These are phyloP conservation scores for Typhlomys cinereus DNA, from an alignment of 2,113 vertebrate genomes.

Conservation along the genomic window DNA sequence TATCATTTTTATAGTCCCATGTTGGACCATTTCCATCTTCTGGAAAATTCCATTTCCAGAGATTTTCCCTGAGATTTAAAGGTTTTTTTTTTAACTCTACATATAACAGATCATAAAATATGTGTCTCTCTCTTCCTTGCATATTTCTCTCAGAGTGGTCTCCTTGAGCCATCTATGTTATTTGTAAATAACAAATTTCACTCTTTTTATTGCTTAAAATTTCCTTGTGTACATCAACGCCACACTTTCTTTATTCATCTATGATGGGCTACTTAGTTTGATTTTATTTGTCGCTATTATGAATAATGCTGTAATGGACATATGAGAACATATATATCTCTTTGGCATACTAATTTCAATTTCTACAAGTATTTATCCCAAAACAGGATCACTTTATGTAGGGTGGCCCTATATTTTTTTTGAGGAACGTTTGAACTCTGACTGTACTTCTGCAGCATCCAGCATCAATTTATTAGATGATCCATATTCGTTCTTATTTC, in stretches of 20 bases:
- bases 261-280: neutral
- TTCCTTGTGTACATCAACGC: neutral
- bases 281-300: neutral
- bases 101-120: neutral
- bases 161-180: neutral
- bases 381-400: neutral
- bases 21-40: too few relatives aligned
- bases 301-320: neutral
- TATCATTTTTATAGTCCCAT: neutral
- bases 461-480: slow-evolving; percentile 56
- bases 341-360: neutral
- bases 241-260: neutral
- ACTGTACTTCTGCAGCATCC: slow-evolving; percentile 12
- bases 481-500: slow-evolving; percentile 55
- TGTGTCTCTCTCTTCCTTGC: neutral
- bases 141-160: neutral
- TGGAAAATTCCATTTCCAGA: neutral
- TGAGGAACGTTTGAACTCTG: neutral
- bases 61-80: neutral
- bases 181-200: neutral
- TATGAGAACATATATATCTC: neutral
- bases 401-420: neutral
- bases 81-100: neutral
- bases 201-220: neutral
- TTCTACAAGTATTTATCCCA: neutral